phyloP scores from a whole-genome alignment of 2,113 vertebrate species.

The Holacanthus passer region DNA sequence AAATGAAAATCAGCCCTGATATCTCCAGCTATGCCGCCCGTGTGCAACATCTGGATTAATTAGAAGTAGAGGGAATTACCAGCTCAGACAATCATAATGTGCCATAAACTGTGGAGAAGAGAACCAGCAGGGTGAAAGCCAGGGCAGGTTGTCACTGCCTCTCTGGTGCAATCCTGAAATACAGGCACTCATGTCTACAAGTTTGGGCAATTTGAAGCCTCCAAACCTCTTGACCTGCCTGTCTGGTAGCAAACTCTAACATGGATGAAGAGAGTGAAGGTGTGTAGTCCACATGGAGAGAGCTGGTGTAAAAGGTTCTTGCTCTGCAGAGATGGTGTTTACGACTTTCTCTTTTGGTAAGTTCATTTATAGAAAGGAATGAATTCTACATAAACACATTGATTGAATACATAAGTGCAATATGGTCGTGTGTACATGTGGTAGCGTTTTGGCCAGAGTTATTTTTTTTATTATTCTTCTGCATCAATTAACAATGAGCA shows the following conservation, averaged over 20 bases:
- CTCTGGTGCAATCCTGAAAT: neutral
- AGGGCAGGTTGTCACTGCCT: conserved; percentile 16
- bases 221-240: conserved; percentile 9
- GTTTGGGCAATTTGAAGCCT: neutral
- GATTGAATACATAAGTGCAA: neutral
- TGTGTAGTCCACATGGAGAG: neutral
- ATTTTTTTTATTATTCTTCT: neutral
- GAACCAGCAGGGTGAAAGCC: neutral
- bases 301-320: neutral
- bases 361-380: neutral
- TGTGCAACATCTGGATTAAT: neutral
- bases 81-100: neutral
- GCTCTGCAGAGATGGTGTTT: neutral
- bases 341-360: neutral
- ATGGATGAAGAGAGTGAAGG: neutral
- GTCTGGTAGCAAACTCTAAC: neutral
- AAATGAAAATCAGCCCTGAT: neutral
- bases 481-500: neutral
- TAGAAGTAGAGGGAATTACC: neutral
- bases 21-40: too few relatives aligned
- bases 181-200: conserved; percentile 16
- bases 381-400: neutral
- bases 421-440: neutral
- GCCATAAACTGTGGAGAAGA: neutral
- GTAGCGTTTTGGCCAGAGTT: neutral